Conservation (phyloP, 1,140 invertebrate genomes). For the Argopecten irradians region DNA sequence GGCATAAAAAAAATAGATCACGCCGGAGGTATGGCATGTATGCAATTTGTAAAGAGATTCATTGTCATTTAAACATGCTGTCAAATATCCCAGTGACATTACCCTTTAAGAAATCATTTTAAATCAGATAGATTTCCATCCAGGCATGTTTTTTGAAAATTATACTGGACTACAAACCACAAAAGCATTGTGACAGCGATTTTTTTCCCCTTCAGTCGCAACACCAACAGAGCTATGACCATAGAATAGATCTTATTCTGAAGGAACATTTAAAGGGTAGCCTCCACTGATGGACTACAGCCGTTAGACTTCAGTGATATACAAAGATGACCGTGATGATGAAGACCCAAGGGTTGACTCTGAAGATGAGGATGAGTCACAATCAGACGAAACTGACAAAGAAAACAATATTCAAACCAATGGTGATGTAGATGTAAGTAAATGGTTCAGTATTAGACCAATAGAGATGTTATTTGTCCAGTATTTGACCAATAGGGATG, state of each 20-base stretch:
- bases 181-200: neutral
- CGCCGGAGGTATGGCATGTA: too few species aligned
- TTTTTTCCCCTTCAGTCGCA: constrained; percentile 56
- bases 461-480: too few species aligned
- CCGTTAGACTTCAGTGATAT: constrained; percentile 37
- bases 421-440: constrained; percentile 37
- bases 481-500: too few species aligned
- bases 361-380: constrained; percentile 38
- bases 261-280: constrained; percentile 58
- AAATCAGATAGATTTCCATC: too few species aligned
- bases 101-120: too few species aligned
- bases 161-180: too few species aligned
- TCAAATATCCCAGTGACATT: too few species aligned
- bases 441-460: too few species aligned
- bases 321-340: constrained; percentile 54
- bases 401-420: constrained; percentile 29
- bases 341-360: constrained; percentile 44
- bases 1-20: too few species aligned
- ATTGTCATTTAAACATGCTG: too few species aligned
- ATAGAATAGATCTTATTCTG: constrained; percentile 67
- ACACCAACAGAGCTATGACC: constrained; percentile 65
- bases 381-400: constrained; percentile 27
- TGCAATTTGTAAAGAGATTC: too few species aligned
- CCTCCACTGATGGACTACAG: constrained; percentile 47
- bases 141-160: too few species aligned